Evolutionary conservation across 2,797 vertebrate genomes (phyloP), one percentile per base, ranked within the genome.

Genomic region (Cynopterus sphinx): DNA sequence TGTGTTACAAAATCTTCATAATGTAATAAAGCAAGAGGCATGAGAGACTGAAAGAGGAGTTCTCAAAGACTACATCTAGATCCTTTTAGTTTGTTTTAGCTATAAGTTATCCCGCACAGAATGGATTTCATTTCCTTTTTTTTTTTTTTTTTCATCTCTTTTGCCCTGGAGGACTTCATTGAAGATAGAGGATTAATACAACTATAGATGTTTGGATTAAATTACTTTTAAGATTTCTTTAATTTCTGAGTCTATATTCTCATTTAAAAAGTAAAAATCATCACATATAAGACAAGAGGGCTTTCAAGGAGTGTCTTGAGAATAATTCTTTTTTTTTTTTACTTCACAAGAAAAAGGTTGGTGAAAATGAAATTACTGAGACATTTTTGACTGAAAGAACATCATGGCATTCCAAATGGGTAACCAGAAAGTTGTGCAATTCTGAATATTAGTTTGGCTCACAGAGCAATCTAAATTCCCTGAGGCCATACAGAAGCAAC

Each of bases 191-290:
- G 49, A 59, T 71, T 81, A 24, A 68, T 73, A 28, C 31, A 73
- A 73, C 39, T 75, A 2, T 61, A 71, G 24, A 15, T 59, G 6
- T 71, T 94, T 63, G n/a, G 28, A 88, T 75, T 82, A 67, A 89
- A 78, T 89, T 87, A 71, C 17, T 82, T 95, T 84, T 36, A 70
- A 84, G 61, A 70, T 59, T 33, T 21, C 11, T 43, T 61, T 39
- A 31, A 73, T 55, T 53, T 65, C 24, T 46, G 21, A 55, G 31
- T 59, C 51, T 81, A 3, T 75, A 59, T 63, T 96, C 46, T 67
- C 24, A 83, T 53, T 68, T 92, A 68, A 61, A 83, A 96, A 83
- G n/a, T 61, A 90, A 87, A 95, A 92, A 49, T 68, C 15, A 51
- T 77, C 61, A 43, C 61, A 43, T 31, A 3, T 73, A 87, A 77